Base-by-base conservation (phyloP, 2,888 invertebrate genomes). In the Strigamia crassipes region DNA sequence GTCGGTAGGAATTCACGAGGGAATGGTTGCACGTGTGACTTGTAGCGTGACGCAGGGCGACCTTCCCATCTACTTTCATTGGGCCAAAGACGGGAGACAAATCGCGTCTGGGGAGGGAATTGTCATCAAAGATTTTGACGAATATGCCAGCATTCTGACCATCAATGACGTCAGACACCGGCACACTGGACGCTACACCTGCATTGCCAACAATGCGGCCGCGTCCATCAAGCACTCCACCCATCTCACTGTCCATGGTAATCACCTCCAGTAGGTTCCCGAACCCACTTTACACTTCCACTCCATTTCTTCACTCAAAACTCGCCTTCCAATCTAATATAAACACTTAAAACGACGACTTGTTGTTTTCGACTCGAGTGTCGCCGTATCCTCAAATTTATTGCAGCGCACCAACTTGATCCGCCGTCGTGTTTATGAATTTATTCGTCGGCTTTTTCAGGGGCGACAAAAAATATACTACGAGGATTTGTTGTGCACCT, bases 221-320 rank as follows among this genome's bases (percentile, higher is more conserved):
- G 78, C 78, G 27, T 38, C 78, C n/a, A 23, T 31, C 38, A 38
- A 38, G 34, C 78, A 78, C 21, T 78, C 78, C 38, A 78, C 78
- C 78, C 78, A 38, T 31, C 78, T 78, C 38, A 38, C n/a, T 78
- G 78, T 78, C 38, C 31, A 78, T 78, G 78, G 78, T 78, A 78
- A 78, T 78, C 38, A 38, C 38, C 12, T 27, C 38, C 31, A 6
- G 9, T 27, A 38, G 78, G 18, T 78, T 9, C 38, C 38, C 31
- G 18, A 27, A 21, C 12, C 38, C 38, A 21, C 23, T n/a, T 2
- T n/a, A 8, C 23, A 18, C 18, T 61, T 61, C 23, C 61, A 61
- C 3, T 10, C 23, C 61, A 8, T 61, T 23, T 61, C n/a, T 46
- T 15, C 42, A 15, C 42, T 46, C 10, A 46, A 13, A 46, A 61